Evolutionary conservation across 23 tunicate genomes (phyloP).

Genomic region (Corella eumyota): DNA sequence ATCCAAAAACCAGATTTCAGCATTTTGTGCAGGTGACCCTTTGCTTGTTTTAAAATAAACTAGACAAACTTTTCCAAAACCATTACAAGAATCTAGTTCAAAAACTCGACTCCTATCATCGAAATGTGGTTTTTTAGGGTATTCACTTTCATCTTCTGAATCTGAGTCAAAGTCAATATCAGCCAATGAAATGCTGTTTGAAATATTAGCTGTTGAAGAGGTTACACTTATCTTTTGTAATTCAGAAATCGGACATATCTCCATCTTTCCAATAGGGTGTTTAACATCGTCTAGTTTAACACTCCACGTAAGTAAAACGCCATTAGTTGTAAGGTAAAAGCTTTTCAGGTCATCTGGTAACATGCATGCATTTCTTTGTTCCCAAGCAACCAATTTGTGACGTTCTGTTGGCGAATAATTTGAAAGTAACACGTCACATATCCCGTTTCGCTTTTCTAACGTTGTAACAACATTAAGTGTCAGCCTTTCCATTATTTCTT

Average conservation of each 20-base stretch:
- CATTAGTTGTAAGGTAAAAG: conserved; percentile 82
- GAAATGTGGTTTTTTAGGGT: conserved; percentile 43
- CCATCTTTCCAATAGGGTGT: conserved; percentile 69
- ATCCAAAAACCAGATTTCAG: conserved; percentile 82
- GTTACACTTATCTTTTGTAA: conserved; percentile 36
- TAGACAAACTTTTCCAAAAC: conserved; percentile 81
- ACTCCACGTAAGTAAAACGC: conserved; percentile 74
- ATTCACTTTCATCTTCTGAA: conserved; percentile 33
- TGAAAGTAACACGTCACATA: conserved; percentile 61
- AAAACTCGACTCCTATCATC: conserved; percentile 74
- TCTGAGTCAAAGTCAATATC: conserved; percentile 51
- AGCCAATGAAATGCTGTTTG: conserved; percentile 54
- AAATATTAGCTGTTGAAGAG: conserved; percentile 26
- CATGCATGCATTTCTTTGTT: conserved; percentile 69
- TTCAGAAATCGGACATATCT: conserved; percentile 39
- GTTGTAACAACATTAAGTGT: neutral
- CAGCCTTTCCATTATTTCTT: too few relatives aligned
- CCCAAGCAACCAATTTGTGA: conserved; percentile 77
- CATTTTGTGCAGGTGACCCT: conserved; percentile 46
- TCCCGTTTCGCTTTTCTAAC: conserved; percentile 64
- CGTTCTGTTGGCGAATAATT: conserved; percentile 61
- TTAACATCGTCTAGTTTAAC: conserved; percentile 49
- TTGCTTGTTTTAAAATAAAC: conserved; percentile 44
- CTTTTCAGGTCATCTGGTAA: conserved; percentile 75
- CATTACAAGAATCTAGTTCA: conserved; percentile 70